Evolutionary conservation across 2,113 vertebrate species (phyloP), one percentile per base, ranked within the genome.

Genomic region (Nannobrachium achirus): DNA sequence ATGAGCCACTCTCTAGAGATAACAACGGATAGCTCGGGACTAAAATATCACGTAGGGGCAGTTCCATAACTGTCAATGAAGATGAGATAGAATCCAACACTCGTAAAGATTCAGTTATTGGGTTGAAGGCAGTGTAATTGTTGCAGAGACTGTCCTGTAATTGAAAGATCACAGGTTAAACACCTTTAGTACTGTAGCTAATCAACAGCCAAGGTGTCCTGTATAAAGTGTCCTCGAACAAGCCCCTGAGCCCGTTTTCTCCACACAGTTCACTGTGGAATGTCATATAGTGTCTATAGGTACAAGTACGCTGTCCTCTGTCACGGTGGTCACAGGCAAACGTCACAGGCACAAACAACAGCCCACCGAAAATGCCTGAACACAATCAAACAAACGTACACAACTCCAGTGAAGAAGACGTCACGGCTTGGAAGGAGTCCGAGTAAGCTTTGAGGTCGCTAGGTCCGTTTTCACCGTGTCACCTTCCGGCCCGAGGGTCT

Each of bases 381-480:
- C n/a, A n/a, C 25, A 60, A 61, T 53, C 25, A 41, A 52, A 69
- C 50, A 11, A 18, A 33, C 14, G 42, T 4, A 51, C 58, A 61
- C 0, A 52, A 41, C 0, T 3, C 3, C 10, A 41, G 44, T 41
- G 1, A n/a, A n/a, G n/a, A n/a, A n/a, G n/a, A 42, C n/a, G 2
- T 11, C 44, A 46, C 25, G 25, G 25, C 6, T 3, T 33, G 25
- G 25, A 5, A 33, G 25, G 25, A 33, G 25, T 2, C 25, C 2
- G 25, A 33, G 25, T 33, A 5, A 33, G 9, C 38, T 74, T 79
- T 13, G 20, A 0, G 10, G 53, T 48, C n/a, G 68, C 49, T 7
- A 11, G 6, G 6, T 55, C 0, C 0, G 6, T 55, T 2, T 73
- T 73, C 5, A 7, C 41, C 1, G 0, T 39, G 18, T 62, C 53